A percentile compares a stretch with the other conserved stretches of the same genome.
Evolutionary conservation across 2,797 vertebrate genomes (phyloP).

Genomic region (Poeciliopsis paucimaculata): DNA sequence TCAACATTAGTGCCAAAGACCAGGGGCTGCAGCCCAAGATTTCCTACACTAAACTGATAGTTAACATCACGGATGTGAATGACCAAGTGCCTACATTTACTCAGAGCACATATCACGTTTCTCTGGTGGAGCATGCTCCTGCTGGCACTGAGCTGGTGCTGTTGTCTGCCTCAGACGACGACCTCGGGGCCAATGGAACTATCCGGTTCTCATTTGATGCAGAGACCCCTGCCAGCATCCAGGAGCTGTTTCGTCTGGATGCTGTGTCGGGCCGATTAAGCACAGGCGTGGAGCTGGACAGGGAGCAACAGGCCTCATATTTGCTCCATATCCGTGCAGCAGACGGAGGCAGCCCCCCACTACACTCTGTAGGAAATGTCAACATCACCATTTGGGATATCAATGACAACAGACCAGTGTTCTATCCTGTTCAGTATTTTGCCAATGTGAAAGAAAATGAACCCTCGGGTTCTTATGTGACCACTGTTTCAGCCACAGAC

Average conservation of each 20-base stretch:
- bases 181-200: slow-evolving; percentile 94
- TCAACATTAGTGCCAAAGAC: slow-evolving; percentile 97
- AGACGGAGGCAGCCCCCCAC: slow-evolving; percentile 88
- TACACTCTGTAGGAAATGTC: slow-evolving; percentile 86
- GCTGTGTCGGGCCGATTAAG: slow-evolving; percentile 86
- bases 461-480: slow-evolving; percentile 89
- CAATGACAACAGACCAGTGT: slow-evolving; percentile 96
- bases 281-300: slow-evolving; percentile 86
- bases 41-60: slow-evolving; percentile 92
- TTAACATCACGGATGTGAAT: slow-evolving; percentile 93
- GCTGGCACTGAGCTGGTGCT: slow-evolving; percentile 87
- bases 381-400: slow-evolving; percentile 91
- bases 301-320: slow-evolving; percentile 89
- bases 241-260: slow-evolving; percentile 88
- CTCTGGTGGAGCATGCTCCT: slow-evolving; percentile 87
- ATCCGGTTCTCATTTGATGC: slow-evolving; percentile 87
- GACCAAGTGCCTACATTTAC: slow-evolving; percentile 91
- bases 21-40: slow-evolving; percentile 95
- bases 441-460: slow-evolving; percentile 96
- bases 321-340: slow-evolving; percentile 86
- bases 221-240: slow-evolving; percentile 83
- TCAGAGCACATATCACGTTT: slow-evolving; percentile 84
- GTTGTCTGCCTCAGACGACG: slow-evolving; percentile 88
- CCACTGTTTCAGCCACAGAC: slow-evolving; percentile 90
- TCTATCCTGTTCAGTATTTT: slow-evolving; percentile 97